Conservation (phyloP, 2,113 vertebrate species). For the Chamaea fasciata region DNA sequence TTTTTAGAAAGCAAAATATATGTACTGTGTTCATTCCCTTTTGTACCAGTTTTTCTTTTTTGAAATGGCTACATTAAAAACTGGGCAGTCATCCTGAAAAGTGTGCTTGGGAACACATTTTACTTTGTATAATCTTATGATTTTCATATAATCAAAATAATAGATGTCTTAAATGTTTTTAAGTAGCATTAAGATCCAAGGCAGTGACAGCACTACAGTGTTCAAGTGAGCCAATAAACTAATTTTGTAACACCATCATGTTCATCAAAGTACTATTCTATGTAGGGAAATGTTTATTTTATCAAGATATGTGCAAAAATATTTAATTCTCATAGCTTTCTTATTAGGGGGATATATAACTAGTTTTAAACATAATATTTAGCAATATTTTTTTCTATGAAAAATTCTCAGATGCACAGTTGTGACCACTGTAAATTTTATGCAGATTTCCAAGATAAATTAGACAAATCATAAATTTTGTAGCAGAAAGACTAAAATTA, state of each 20-base stretch:
- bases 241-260: neutral
- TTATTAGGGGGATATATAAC: neutral
- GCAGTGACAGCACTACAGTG: neutral
- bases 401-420: neutral
- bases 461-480: neutral
- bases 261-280: conserved; percentile 16
- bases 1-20: neutral
- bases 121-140: neutral
- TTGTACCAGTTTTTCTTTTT: neutral
- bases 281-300: neutral
- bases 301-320: neutral
- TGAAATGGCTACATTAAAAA: neutral
- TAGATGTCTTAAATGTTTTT: neutral
- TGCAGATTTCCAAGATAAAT: neutral
- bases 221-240: conserved; percentile 5
- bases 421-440: neutral
- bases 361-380: neutral
- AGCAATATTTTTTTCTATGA: conserved; percentile 1
- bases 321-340: neutral
- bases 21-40: neutral
- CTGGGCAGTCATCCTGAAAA: neutral
- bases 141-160: neutral
- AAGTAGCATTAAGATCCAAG: neutral
- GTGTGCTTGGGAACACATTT: neutral
- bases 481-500: neutral